Conservation (phyloP, 2,113 vertebrate species). For the Ivindomyrus marchei region DNA sequence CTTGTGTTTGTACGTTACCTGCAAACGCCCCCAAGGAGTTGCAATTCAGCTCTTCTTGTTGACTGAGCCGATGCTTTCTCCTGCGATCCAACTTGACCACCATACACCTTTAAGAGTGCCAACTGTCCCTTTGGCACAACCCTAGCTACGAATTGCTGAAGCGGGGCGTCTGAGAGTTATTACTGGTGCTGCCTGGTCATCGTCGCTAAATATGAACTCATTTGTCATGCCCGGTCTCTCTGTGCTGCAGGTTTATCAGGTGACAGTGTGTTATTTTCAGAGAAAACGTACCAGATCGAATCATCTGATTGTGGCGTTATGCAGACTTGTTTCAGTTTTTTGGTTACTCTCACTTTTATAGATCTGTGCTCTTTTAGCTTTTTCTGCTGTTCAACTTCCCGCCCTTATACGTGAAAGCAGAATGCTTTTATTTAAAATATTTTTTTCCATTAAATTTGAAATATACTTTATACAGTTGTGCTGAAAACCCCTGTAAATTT, state of each 20-base stretch:
- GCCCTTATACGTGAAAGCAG: background rate
- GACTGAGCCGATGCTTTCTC: background rate
- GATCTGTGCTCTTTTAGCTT: background rate
- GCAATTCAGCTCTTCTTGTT: background rate
- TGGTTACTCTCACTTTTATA: background rate
- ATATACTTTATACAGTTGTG: background rate
- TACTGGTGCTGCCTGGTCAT: background rate
- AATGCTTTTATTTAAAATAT: background rate
- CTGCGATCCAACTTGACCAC: background rate
- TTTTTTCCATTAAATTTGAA: background rate
- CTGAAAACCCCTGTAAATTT: background rate
- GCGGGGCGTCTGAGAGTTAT: background rate
- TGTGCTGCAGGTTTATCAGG: background rate
- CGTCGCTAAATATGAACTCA: background rate
- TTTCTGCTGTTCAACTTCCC: background rate
- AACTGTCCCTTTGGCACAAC: background rate
- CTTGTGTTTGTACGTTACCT: background rate
- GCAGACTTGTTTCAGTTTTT: background rate
- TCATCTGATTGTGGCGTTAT: background rate
- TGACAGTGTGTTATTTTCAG: background rate
- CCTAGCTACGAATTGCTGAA: background rate
- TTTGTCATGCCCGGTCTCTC: background rate
- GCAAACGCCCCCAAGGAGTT: background rate
- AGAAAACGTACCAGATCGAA: background rate
- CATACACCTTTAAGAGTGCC: background rate